Base-by-base conservation (phyloP, 2,888 invertebrate genomes). In the Drosophila paranaensis region DNA sequence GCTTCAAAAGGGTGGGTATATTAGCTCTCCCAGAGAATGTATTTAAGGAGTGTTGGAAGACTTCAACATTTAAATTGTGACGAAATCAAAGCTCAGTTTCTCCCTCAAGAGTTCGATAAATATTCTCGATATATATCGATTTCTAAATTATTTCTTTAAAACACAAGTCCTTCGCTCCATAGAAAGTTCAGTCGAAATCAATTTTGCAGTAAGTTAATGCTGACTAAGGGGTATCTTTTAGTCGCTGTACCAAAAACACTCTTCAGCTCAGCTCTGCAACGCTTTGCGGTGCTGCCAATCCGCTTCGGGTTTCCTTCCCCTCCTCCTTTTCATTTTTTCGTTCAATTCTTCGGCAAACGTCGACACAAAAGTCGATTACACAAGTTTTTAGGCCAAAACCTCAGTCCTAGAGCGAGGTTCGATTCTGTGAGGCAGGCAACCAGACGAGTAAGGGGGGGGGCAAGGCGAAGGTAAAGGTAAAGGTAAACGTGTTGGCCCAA, bases 301-400 rank as follows among this genome's bases (percentile, higher is more conserved):
- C 40, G 42, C 39, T 61, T 25, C 20, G 1, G 16, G 27, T 40
- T 39, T 14, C 27, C 6, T 48, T 40, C 13, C n/a, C n/a, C n/a
- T n/a, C n/a, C n/a, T n/a, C n/a, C n/a, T n/a, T n/a, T n/a, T n/a
- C n/a, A n/a, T 42, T 20, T 43, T 56, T 33, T 35, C 2, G 14
- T 20, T 20, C 27, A 53, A 33, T 50, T 50, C 50, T 35, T 30
- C n/a, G 27, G 27, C 51, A 45, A 50, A 16, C 37, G 20, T 40
- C 40, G 27, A 56, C 30, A 50, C 61, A 58, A 54, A 58, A 67
- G 58, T 61, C 69, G 71, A 39, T 74, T 63, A 76, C 37, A 68
- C 68, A 68, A 73, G 58, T 68, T 58, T 50, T 50, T 75, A 60
- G 37, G 40, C 13, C 43, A 60, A 71, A 65, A 46, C 53, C 60